Evolutionary conservation across 2,113 vertebrate species (phyloP).

Genomic region (Panthera tigris): DNA sequence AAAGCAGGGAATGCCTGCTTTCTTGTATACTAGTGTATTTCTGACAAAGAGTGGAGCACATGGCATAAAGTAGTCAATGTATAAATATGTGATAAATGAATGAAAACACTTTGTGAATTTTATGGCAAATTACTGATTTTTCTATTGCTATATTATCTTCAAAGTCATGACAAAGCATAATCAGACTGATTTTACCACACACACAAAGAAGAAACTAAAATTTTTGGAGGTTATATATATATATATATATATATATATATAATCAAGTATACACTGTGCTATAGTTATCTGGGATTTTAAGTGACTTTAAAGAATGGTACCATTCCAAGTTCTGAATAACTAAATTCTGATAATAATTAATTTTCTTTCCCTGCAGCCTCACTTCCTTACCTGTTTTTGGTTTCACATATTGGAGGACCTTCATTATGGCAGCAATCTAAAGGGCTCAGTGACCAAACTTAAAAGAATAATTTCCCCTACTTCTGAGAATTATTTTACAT

Average conservation of each 20-base stretch:
- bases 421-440: not conserved
- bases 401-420: not conserved
- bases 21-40: not conserved
- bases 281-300: not conserved
- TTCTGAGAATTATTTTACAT: not conserved
- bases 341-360: not conserved
- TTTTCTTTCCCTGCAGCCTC: not conserved
- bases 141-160: not conserved
- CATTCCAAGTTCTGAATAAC: not conserved
- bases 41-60: not conserved
- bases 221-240: not conserved
- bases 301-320: not conserved
- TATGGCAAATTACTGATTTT: not conserved
- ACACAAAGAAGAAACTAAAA: not conserved
- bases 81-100: not conserved
- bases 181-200: not conserved
- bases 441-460: not conserved
- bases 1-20: not conserved
- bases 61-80: not conserved
- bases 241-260: not conserved
- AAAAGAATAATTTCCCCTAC: not conserved
- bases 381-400: not conserved
- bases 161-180: not conserved
- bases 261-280: not conserved
- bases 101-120: not conserved